Evolutionary conservation across 1,140 invertebrate genomes (phyloP).

Genomic region (Ostrea denselamellosa): DNA sequence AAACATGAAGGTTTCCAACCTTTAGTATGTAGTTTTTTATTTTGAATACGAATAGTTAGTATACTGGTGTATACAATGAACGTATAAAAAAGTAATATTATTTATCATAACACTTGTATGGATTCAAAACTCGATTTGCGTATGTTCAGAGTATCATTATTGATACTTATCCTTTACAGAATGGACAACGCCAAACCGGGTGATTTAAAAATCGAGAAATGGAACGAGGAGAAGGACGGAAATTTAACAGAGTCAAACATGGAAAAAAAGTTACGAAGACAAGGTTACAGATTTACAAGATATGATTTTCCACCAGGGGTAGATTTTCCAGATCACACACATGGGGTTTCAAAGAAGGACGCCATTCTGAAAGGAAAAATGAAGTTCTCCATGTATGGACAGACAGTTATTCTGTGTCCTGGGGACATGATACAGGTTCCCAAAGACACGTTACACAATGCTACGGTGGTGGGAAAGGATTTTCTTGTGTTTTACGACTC

Average conservation of each 20-base stretch:
- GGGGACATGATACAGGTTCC: conserved; percentile 76
- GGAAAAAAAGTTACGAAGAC: conserved; percentile 70
- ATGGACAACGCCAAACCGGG: conserved; percentile 37
- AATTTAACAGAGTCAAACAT: conserved; percentile 66
- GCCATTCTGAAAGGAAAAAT: conserved; percentile 72
- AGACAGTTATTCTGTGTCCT: conserved; percentile 71
- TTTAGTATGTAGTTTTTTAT: too few relatives aligned
- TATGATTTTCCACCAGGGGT: conserved; percentile 73
- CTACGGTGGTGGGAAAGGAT: conserved; percentile 71
- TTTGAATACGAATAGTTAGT: too few relatives aligned
- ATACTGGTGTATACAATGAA: too few relatives aligned
- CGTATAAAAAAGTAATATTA: too few relatives aligned
- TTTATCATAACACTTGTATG: too few relatives aligned
- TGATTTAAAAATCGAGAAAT: conserved; percentile 71
- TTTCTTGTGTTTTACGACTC: conserved; percentile 74
- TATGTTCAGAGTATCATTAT: too few relatives aligned
- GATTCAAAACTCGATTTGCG: too few relatives aligned
- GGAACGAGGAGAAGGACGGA: conserved; percentile 70
- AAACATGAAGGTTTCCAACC: too few relatives aligned
- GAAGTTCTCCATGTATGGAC: conserved; percentile 72
- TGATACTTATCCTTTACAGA: neutral
- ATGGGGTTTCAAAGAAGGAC: conserved; percentile 73
- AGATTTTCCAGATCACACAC: conserved; percentile 75
- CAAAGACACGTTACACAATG: conserved; percentile 71
- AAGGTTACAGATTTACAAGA: conserved; percentile 69